Percentiles rank a stretch among this genome's conserved stretches.
Conservation (phyloP, 2,888 invertebrate genomes). For the Tetropium fuscum region DNA sequence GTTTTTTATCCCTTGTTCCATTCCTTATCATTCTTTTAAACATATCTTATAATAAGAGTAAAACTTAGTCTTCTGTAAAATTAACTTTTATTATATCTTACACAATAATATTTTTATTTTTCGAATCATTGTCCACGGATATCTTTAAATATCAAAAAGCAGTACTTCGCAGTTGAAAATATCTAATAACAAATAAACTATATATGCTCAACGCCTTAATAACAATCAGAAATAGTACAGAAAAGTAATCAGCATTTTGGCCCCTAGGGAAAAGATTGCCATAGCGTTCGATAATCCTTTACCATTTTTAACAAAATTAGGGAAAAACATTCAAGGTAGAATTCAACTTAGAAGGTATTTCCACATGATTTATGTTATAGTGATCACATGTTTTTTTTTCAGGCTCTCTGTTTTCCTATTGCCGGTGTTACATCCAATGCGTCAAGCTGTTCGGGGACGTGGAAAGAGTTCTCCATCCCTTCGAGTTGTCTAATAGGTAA, state of each 20-base stretch:
- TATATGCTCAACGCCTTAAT: too few species aligned
- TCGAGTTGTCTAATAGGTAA: slow-evolving; percentile 73
- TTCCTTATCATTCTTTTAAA: slow-evolving; percentile 39
- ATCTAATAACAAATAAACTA: background rate
- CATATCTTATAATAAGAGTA: slow-evolving; percentile 25
- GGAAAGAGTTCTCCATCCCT: slow-evolving; percentile 73
- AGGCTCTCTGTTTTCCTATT: slow-evolving; percentile 68
- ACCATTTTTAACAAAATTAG: too few species aligned
- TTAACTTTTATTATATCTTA: slow-evolving; percentile 1
- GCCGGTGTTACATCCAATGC: slow-evolving; percentile 70
- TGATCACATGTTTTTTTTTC: slow-evolving; percentile 49
- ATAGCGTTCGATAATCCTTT: too few species aligned
- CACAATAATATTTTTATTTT: slow-evolving; percentile 1
- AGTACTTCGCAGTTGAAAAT: background rate
- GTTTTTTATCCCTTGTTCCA: slow-evolving; percentile 48
- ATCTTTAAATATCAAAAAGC: background rate
- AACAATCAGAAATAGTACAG: too few species aligned
- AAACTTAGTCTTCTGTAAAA: slow-evolving; percentile 13
- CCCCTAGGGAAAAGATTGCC: too few species aligned
- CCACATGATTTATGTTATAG: slow-evolving; percentile 19
- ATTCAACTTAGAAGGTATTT: background rate
- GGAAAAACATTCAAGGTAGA: background rate
- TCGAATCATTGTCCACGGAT: background rate
- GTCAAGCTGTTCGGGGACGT: slow-evolving; percentile 76
- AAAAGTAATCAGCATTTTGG: too few species aligned